These are phyloP conservation scores for Eira barbara DNA, from an alignment of 2,113 vertebrate species.

Conservation along the genomic window DNA sequence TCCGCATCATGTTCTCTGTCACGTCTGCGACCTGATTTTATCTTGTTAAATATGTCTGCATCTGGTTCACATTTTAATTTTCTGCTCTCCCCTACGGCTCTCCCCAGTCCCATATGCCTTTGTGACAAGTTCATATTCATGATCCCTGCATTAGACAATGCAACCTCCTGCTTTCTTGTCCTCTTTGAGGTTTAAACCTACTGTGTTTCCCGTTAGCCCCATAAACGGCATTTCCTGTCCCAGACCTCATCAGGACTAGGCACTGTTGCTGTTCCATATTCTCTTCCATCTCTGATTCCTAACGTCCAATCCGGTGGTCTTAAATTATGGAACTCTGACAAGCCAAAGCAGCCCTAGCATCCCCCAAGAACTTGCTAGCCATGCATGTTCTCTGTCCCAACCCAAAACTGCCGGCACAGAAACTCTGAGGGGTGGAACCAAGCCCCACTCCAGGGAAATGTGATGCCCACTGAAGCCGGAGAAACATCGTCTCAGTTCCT, in stretches of 20 bases:
- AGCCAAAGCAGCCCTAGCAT: neutral
- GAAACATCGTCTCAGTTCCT: neutral
- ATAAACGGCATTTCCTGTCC: neutral
- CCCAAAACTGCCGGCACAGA: neutral
- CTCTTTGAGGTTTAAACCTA: neutral
- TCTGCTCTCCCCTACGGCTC: neutral
- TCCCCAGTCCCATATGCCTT: neutral
- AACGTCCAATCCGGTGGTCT: neutral
- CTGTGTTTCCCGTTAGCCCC: neutral
- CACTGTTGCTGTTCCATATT: neutral
- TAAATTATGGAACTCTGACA: neutral
- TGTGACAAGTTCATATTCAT: neutral
- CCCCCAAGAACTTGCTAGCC: neutral
- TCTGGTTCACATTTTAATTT: neutral
- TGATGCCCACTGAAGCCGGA: accelerated
- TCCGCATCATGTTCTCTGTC: neutral
- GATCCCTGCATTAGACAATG: neutral
- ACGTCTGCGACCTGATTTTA: neutral
- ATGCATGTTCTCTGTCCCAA: accelerated
- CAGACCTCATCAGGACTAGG: neutral
- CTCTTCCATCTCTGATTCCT: neutral
- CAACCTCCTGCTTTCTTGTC: neutral
- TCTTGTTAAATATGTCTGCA: neutral
- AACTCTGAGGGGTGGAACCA: neutral
- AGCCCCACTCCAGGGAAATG: neutral